A percentile compares a stretch with the other conserved stretches of the same genome.
Conservation (phyloP, 2,797 vertebrate genomes). For the Phataginus tricuspis region DNA sequence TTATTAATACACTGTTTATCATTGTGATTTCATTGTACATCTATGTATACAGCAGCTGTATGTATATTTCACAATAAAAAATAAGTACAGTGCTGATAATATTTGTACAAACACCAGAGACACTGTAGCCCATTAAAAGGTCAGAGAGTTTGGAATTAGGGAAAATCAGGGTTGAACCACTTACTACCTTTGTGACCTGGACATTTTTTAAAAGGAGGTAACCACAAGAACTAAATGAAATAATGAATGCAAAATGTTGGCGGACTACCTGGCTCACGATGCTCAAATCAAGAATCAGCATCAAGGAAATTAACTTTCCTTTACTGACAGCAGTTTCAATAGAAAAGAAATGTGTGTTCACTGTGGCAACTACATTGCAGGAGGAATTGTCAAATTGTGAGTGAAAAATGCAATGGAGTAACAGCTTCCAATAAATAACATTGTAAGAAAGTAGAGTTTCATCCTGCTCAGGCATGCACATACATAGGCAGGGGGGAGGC, state of each 20-base stretch:
- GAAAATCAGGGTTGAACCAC: background rate
- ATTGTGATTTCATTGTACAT: background rate
- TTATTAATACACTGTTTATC: background rate
- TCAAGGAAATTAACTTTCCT: constrained; percentile 46
- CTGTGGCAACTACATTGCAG: background rate
- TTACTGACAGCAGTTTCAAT: constrained; percentile 33
- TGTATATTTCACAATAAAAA: background rate
- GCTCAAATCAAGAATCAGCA: background rate
- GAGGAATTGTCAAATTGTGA: constrained; percentile 59
- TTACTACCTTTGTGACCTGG: background rate
- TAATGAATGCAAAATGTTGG: background rate
- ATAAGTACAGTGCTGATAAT: background rate
- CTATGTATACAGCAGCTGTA: background rate
- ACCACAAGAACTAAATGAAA: background rate
- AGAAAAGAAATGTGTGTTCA: constrained; percentile 36
- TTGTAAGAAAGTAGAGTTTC: background rate
- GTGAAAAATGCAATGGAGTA: constrained; percentile 52
- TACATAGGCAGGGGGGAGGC: background rate
- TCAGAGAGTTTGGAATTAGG: background rate
- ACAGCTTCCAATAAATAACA: constrained; percentile 67
- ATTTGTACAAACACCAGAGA: background rate
- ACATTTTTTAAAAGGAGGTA: background rate
- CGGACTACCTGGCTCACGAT: background rate
- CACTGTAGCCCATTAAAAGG: background rate
- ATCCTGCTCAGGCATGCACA: background rate